Conservation (phyloP, 2,797 vertebrate genomes). For the Gallinago stenura region DNA sequence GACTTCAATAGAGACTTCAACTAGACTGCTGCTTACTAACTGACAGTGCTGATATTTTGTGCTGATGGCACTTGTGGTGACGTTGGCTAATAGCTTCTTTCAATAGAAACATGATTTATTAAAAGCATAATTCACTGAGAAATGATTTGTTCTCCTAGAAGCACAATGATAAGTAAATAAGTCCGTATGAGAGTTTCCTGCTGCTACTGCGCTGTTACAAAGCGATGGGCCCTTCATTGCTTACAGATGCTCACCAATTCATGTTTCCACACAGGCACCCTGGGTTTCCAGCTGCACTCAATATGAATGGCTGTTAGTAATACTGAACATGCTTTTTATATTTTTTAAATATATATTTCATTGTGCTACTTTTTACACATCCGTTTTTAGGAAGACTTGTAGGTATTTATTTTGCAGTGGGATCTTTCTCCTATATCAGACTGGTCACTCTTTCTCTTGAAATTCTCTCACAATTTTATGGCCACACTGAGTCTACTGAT, state of each 20-base stretch:
- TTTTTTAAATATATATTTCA: not conserved
- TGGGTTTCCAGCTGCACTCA: not conserved
- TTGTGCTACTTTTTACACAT: not conserved
- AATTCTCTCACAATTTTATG: not conserved
- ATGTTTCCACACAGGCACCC: not conserved
- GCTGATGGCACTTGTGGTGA: fast-evolving
- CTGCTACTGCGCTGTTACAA: not conserved
- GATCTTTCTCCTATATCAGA: not conserved
- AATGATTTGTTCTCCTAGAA: not conserved
- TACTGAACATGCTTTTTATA: not conserved
- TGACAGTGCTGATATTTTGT: not conserved
- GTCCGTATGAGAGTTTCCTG: not conserved
- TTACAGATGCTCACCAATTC: not conserved
- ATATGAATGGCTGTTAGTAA: not conserved
- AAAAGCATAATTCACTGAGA: not conserved
- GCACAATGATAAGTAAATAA: not conserved
- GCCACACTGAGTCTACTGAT: not conserved
- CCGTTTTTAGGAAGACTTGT: not conserved
- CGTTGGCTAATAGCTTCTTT: not conserved
- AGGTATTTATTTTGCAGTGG: not conserved
- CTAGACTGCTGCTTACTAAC: not conserved
- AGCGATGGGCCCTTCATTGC: not conserved
- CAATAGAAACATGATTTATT: not conserved
- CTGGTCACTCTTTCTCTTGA: not conserved
- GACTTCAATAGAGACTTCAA: not conserved